These are phyloP conservation scores for Uropsilus gracilis DNA, from an alignment of 2,113 vertebrate genomes.

Conservation along the genomic window DNA sequence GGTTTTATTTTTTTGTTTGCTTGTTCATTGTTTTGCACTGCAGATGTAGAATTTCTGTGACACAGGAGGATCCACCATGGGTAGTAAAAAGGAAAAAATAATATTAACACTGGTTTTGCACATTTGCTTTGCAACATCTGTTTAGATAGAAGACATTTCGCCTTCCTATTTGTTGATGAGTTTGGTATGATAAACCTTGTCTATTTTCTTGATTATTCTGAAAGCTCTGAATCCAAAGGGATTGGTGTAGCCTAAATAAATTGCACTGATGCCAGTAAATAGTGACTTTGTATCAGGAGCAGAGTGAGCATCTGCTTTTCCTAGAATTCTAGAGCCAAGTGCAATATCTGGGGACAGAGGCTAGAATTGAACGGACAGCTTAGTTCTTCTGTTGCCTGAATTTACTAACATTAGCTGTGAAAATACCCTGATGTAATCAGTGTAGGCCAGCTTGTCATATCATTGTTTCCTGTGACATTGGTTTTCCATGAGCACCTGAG, in stretches of 20 bases:
- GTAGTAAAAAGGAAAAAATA: slow-evolving; percentile 23
- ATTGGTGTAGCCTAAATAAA: slow-evolving; percentile 68
- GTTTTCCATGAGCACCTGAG: slow-evolving; percentile 35
- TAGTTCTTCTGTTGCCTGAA: slow-evolving; percentile 44
- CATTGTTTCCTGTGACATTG: slow-evolving; percentile 33
- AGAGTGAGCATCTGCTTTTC: slow-evolving; percentile 73
- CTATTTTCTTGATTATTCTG: slow-evolving; percentile 63
- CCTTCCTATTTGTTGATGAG: slow-evolving; percentile 50
- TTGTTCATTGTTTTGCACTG: background rate
- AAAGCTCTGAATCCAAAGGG: slow-evolving; percentile 63
- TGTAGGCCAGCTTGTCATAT: slow-evolving; percentile 17
- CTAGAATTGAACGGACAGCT: slow-evolving; percentile 64
- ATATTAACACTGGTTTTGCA: slow-evolving; percentile 55
- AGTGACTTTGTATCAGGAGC: slow-evolving; percentile 63
- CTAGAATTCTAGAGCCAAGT: slow-evolving; percentile 65
- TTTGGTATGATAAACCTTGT: slow-evolving; percentile 72
- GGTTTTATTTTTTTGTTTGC: too few relatives aligned
- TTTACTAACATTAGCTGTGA: slow-evolving; percentile 64
- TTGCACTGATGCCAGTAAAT: slow-evolving; percentile 63
- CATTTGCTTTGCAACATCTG: slow-evolving; percentile 68
- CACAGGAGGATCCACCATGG: background rate
- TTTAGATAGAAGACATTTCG: slow-evolving; percentile 54
- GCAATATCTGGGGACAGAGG: slow-evolving; percentile 55
- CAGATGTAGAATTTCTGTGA: slow-evolving; percentile 36
- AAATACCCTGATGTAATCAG: slow-evolving; percentile 51